Evolutionary conservation across 2,113 vertebrate genomes (phyloP), one percentile per base, ranked within the genome.

Genomic region (Promerops cafer): DNA sequence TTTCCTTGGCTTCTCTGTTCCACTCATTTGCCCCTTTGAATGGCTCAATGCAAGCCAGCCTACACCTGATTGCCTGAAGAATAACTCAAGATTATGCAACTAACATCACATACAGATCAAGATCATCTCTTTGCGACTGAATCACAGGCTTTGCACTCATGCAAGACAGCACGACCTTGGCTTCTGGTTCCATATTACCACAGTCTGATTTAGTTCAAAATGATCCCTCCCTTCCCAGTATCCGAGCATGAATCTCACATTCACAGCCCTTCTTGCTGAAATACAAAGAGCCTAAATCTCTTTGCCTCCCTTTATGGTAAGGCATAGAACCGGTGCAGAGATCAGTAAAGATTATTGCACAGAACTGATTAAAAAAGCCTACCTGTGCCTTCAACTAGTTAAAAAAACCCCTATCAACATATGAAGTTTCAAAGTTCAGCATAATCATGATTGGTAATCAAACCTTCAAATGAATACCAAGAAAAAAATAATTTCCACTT

Each of bases 31-130:
- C 94, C 60, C 69, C 96, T 75, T 98, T 89, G 50, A 77, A 91
- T 84, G 99, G 98, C 93, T 97, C 92, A 91, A 99, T 97, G 71
- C 97, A 97, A 54, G 98, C 98, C 96, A 99, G 96, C 78, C 97
- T 98, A 97, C 99, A 99, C 86, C 96, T 97, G 82, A 99, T 96
- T 26, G 99, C 99, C 99, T 99, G 42, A 90, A 80, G 60, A 84
- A 31, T 44, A 94, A 83, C 35, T 53, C 57, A 95, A 44, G 83
- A 96, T 82, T 69, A 96, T n/a, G 22, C 76, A 81, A 30, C 10
- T 18, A 88, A 13, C 21, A 91, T 74, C 86, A 66, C 12, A 22
- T 4, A 75, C 22, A 10, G 31, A 70, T 5, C 40, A 54, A 60
- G 15, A 72, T 9, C 27, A 35, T 17, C n/a, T 71, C 57, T 57